Percentiles rank a stretch among this genome's conserved stretches.
Evolutionary conservation across 2,888 invertebrate genomes (phyloP).

Genomic region (Homarus gammarus): DNA sequence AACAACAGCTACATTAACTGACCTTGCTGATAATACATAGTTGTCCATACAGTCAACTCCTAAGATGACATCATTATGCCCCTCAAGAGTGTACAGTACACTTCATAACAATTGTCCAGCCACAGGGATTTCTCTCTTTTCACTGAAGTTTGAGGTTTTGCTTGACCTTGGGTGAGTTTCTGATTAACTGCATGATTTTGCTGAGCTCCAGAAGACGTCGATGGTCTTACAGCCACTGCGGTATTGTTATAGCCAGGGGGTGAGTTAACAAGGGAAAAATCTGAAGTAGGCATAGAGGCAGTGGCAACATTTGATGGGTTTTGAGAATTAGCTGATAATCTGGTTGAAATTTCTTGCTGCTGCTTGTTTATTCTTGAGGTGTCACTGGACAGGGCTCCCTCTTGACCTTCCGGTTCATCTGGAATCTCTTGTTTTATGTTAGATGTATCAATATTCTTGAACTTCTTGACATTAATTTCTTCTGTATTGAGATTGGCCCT

Average conservation of each 20-base stretch:
- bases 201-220: not conserved
- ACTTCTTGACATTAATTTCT: constrained; percentile 5
- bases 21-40: constrained; percentile 56
- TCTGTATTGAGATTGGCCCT: not conserved
- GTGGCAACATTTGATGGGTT: not conserved
- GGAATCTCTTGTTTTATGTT: not conserved
- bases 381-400: not conserved
- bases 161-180: not conserved
- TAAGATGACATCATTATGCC: constrained; percentile 54
- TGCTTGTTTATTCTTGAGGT: not conserved
- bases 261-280: not conserved
- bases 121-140: too few species aligned
- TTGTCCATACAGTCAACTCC: constrained; percentile 41
- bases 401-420: not conserved
- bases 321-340: not conserved
- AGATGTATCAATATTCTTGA: not conserved
- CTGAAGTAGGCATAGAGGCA: not conserved
- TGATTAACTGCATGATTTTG: not conserved
- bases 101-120: too few species aligned
- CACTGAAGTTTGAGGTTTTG: not conserved
- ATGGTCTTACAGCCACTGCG: not conserved
- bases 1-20: not conserved
- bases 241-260: not conserved
- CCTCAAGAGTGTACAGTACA: constrained; percentile 48
- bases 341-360: not conserved